Evolutionary conservation across 2,113 vertebrate species (phyloP).

Genomic region (Desmodus rotundus): DNA sequence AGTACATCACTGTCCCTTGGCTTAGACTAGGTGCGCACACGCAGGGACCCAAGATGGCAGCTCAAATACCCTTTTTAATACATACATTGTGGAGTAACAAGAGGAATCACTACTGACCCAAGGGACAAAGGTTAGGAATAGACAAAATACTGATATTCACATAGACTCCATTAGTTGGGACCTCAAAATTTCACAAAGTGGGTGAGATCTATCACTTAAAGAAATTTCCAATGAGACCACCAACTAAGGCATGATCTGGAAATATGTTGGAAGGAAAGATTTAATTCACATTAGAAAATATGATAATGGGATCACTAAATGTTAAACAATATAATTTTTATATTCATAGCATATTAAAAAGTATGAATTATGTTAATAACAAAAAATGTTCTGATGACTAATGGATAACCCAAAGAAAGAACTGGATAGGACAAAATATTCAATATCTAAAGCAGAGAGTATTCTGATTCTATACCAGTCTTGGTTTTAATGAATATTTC

Average conservation of each 20-base stretch:
- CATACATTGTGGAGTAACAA: neutral
- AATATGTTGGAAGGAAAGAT: neutral
- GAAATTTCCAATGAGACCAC: neutral
- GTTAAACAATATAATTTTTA: neutral
- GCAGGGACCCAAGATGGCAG: too few relatives aligned
- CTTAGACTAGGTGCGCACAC: too few relatives aligned
- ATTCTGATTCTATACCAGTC: neutral
- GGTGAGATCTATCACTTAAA: neutral
- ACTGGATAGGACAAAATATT: neutral
- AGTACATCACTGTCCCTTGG: too few relatives aligned
- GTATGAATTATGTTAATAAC: neutral
- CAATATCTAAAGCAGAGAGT: neutral
- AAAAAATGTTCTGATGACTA: neutral
- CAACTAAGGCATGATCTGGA: neutral
- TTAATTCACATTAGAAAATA: slow-evolving; percentile 5
- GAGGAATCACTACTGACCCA: neutral
- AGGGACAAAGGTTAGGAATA: neutral
- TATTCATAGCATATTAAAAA: neutral
- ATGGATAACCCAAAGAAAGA: neutral
- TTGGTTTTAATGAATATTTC: slow-evolving; percentile 1
- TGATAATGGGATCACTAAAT: neutral
- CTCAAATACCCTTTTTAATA: neutral
- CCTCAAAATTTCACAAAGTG: neutral
- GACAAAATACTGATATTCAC: neutral
- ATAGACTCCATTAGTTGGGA: neutral